Evolutionary conservation across 1,140 invertebrate genomes (phyloP).

Genomic region (Drosophila suzukii): DNA sequence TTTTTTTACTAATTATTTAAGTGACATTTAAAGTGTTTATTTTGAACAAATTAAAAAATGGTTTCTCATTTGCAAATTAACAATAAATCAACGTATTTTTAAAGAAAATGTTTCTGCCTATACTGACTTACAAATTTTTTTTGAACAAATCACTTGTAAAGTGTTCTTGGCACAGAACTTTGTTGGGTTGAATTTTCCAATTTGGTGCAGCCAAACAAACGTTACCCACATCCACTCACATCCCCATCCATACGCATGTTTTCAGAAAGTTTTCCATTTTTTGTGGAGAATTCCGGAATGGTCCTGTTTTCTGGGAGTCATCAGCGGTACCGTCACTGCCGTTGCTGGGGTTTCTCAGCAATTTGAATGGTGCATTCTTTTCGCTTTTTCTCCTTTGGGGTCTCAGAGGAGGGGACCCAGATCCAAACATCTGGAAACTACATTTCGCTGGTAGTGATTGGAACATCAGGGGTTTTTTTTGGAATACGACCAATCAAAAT

Average conservation of each 20-base stretch:
- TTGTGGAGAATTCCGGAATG: constrained; percentile 1
- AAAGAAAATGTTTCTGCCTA: neutral
- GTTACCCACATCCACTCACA: constrained; percentile 6
- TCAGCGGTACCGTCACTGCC: constrained; percentile 8
- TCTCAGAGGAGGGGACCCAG: neutral
- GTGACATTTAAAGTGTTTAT: neutral
- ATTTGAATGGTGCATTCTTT: constrained; percentile 44
- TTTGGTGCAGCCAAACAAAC: constrained; percentile 56
- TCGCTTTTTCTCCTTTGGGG: constrained; percentile 5
- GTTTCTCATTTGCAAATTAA: no score
- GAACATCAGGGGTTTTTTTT: neutral
- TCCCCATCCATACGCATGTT: constrained; percentile 18
- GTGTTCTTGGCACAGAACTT: constrained; percentile 15
- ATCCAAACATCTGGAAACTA: constrained; percentile 21
- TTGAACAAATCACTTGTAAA: constrained; percentile 2
- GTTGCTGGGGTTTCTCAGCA: constrained; percentile 51
- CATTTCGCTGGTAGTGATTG: constrained; percentile 10
- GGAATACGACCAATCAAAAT: neutral
- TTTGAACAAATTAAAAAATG: neutral
- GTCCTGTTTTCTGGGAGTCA: constrained; percentile 36
- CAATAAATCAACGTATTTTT: neutral
- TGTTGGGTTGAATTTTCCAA: constrained; percentile 54
- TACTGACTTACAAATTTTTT: neutral
- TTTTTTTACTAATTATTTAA: neutral
- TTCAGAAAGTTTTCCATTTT: constrained; percentile 18